Percentiles rank a stretch among this genome's conserved stretches.
Conservation (phyloP, 2,888 invertebrate species). For the Meghimatium bilineatum region DNA sequence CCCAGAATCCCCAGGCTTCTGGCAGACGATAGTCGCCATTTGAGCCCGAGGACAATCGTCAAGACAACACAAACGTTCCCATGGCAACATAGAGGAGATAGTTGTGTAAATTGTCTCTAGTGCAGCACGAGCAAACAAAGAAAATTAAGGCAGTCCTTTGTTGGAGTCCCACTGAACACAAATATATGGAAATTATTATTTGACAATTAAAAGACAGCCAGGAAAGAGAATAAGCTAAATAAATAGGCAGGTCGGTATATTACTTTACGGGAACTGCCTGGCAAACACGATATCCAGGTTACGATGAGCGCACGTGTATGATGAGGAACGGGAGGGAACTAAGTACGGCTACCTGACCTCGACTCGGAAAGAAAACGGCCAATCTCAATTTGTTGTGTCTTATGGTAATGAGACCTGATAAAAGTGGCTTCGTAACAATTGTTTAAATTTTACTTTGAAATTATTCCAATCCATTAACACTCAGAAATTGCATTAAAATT, state of each 20-base stretch:
- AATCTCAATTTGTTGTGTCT: slow-evolving; percentile 18
- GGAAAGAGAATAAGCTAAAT: slow-evolving; percentile 42
- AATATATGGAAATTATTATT: slow-evolving; percentile 50
- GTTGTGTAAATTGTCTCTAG: slow-evolving; percentile 47
- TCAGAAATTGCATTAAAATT: neutral
- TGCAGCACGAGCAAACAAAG: slow-evolving; percentile 37
- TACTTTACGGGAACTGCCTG: neutral
- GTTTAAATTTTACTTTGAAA: slow-evolving; percentile 8
- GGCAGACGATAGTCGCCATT: slow-evolving; percentile 46
- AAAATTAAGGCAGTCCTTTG: slow-evolving; percentile 47
- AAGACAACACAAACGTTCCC: slow-evolving; percentile 48
- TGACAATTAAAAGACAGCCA: slow-evolving; percentile 49
- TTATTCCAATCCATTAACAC: neutral
- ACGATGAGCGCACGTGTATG: neutral
- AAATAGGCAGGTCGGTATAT: slow-evolving; percentile 36
- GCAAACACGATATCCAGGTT: slow-evolving; percentile 20
- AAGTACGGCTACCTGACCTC: slow-evolving; percentile 27
- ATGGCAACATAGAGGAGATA: slow-evolving; percentile 43
- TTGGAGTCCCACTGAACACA: slow-evolving; percentile 13
- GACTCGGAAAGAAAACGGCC: slow-evolving; percentile 24
- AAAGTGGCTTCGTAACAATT: neutral
- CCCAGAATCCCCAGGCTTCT: slow-evolving; percentile 33
- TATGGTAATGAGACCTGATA: slow-evolving; percentile 28
- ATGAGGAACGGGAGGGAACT: neutral
- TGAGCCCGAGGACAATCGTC: slow-evolving; percentile 41